Percentiles rank a stretch among this genome's conserved stretches.
phyloP scores from a whole-genome alignment of 1,140 invertebrate genomes.

The Episyrphus balteatus region DNA sequence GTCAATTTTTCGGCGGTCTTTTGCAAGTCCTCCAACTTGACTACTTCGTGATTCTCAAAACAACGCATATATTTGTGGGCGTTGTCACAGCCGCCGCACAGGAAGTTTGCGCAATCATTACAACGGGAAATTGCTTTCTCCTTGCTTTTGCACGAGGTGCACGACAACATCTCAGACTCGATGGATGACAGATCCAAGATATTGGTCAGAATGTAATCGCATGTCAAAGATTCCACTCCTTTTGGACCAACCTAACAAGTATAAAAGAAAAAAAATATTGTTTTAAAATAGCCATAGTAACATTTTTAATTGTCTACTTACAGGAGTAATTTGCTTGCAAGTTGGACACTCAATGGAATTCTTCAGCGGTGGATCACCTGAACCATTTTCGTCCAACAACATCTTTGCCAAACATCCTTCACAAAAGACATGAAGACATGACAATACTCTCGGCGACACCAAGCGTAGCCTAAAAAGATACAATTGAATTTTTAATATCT shows the following conservation, averaged over 20 bases:
- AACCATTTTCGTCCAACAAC: slow-evolving; percentile 53
- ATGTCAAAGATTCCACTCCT: slow-evolving; percentile 60
- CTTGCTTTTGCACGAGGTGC: slow-evolving; percentile 80
- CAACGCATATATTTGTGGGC: slow-evolving; percentile 91
- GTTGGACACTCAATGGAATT: slow-evolving; percentile 50
- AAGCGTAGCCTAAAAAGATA: slow-evolving; percentile 41
- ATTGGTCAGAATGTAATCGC: slow-evolving; percentile 76
- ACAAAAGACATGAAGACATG: slow-evolving; percentile 89
- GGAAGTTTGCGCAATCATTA: slow-evolving; percentile 84
- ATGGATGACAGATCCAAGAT: slow-evolving; percentile 73
- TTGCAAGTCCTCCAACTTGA: slow-evolving; percentile 75
- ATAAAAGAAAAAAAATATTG: not conserved
- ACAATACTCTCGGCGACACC: slow-evolving; percentile 69
- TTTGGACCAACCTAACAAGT: slow-evolving; percentile 47
- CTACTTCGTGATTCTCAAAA: slow-evolving; percentile 83
- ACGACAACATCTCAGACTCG: slow-evolving; percentile 61
- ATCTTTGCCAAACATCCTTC: slow-evolving; percentile 75
- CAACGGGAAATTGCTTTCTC: slow-evolving; percentile 84
- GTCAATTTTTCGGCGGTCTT: slow-evolving; percentile 57
- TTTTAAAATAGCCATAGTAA: not conserved
- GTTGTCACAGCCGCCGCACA: slow-evolving; percentile 85
- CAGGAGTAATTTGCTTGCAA: slow-evolving; percentile 73
- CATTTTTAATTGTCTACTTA: slow-evolving; percentile 21
- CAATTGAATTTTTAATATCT: no score
- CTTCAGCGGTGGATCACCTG: slow-evolving; percentile 35